Percentiles rank a stretch among this genome's conserved stretches.
phyloP scores from a whole-genome alignment of 2,888 invertebrate species.

The Drosophila mayaguana region DNA sequence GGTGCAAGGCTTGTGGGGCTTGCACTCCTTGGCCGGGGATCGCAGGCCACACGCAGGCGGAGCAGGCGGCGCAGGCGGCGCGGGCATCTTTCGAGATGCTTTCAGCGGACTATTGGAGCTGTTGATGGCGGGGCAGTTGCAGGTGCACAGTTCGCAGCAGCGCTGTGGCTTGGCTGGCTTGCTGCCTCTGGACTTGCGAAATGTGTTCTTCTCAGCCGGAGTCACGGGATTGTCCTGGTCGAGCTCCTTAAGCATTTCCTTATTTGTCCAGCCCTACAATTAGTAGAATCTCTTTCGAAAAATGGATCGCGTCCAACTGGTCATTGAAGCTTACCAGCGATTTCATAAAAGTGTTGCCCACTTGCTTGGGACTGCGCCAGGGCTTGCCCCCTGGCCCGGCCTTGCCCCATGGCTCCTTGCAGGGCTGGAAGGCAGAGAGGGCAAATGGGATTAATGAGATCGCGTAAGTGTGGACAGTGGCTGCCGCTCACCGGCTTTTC shows the following conservation, averaged over 20 bases:
- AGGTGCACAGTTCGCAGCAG: conserved; percentile 83
- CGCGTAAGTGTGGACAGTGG: background rate
- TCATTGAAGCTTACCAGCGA: conserved; percentile 88
- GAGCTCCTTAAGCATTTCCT: conserved; percentile 83
- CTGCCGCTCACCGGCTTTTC: conserved; percentile 82
- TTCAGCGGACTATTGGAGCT: conserved; percentile 67
- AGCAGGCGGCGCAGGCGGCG: background rate
- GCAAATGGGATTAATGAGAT: background rate
- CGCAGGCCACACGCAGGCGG: conserved; percentile 17
- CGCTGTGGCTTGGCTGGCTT: conserved; percentile 72
- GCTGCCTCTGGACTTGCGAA: conserved; percentile 76
- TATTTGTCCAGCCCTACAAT: conserved; percentile 85
- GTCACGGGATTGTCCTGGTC: conserved; percentile 84
- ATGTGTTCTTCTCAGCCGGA: conserved; percentile 82
- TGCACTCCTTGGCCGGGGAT: conserved; percentile 53
- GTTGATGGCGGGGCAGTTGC: conserved; percentile 78
- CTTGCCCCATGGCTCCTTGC: conserved; percentile 83
- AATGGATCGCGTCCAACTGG: rapidly evolving
- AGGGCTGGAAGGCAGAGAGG: conserved; percentile 57
- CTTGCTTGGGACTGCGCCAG: conserved; percentile 90
- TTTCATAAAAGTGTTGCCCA: conserved; percentile 91
- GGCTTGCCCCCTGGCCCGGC: conserved; percentile 88
- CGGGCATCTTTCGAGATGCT: conserved; percentile 41
- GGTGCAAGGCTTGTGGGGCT: conserved; percentile 73
- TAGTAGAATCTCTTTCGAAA: too few relatives aligned